A percentile compares a stretch with the other conserved stretches of the same genome.
Evolutionary conservation across 1,140 invertebrate species (phyloP).

Genomic region (Diabrotica undecimpunctata): DNA sequence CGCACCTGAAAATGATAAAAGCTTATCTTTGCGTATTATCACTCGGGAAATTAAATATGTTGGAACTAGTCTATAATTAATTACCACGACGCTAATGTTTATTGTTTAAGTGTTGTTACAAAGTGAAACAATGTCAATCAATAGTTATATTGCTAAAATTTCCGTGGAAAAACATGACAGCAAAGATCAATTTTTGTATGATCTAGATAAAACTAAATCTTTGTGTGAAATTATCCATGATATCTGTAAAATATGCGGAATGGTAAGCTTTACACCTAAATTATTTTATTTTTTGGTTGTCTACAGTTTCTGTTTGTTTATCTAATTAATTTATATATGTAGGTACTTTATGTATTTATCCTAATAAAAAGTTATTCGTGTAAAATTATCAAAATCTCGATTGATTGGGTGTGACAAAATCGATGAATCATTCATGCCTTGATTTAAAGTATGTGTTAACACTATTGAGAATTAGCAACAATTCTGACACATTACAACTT

Average conservation of each 20-base stretch:
- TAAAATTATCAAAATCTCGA: no score
- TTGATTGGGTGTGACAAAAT: no score
- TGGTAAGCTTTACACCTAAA: constrained; percentile 23
- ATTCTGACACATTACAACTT: no score
- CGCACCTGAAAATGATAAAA: background rate
- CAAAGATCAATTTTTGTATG: constrained; percentile 33
- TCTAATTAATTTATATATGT: background rate
- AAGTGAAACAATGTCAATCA: constrained; percentile 6
- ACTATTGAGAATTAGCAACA: no score
- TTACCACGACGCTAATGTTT: background rate
- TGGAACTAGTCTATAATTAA: background rate
- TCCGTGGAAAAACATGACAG: constrained; percentile 34
- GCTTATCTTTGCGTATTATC: constrained; percentile 8
- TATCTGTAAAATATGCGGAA: constrained; percentile 28
- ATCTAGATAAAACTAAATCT: constrained; percentile 33
- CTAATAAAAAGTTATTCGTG: background rate
- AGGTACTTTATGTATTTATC: no score
- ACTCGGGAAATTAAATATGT: background rate
- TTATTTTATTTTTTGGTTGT: no score
- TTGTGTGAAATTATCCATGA: constrained; percentile 32
- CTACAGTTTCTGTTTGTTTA: no score
- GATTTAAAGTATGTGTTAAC: no score
- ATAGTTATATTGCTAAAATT: constrained; percentile 31
- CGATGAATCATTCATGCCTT: no score
- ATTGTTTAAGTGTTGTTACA: background rate